phyloP scores from a whole-genome alignment of 2,113 vertebrate species.

The Dasyurus viverrinus region DNA sequence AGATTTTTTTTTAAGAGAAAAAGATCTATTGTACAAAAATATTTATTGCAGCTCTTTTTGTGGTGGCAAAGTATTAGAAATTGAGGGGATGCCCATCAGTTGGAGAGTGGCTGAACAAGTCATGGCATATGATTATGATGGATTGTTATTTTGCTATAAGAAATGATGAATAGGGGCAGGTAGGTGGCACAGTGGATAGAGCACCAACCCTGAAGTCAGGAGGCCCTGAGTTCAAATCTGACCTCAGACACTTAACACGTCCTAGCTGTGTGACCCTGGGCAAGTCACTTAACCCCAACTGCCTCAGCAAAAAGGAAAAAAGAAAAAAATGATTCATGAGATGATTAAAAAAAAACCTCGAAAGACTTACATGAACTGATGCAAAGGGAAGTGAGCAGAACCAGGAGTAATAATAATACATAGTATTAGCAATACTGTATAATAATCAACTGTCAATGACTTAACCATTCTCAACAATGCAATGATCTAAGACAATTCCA shows the following conservation, averaged over 20 bases:
- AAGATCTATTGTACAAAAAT: background rate
- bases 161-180: background rate
- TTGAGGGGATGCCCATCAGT: background rate
- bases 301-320: too few relatives aligned
- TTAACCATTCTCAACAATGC: background rate
- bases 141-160: background rate
- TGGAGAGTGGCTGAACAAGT: background rate
- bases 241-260: too few relatives aligned
- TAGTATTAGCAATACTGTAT: background rate
- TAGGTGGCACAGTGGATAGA: too few relatives aligned
- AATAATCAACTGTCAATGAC: background rate
- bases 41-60: background rate
- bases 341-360: background rate
- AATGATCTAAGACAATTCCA: background rate
- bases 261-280: too few relatives aligned
- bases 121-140: background rate
- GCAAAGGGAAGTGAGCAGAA: background rate
- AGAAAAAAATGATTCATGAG: background rate
- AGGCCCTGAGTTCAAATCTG: too few relatives aligned
- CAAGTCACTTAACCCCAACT: too few relatives aligned
- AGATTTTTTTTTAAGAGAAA: background rate
- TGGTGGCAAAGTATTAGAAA: background rate
- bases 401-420: background rate
- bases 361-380: background rate
- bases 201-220: too few relatives aligned